Percentiles rank a stretch among this genome's conserved stretches.
Evolutionary conservation across 2,797 vertebrate species (phyloP).

Genomic region (Poecilia gillii): DNA sequence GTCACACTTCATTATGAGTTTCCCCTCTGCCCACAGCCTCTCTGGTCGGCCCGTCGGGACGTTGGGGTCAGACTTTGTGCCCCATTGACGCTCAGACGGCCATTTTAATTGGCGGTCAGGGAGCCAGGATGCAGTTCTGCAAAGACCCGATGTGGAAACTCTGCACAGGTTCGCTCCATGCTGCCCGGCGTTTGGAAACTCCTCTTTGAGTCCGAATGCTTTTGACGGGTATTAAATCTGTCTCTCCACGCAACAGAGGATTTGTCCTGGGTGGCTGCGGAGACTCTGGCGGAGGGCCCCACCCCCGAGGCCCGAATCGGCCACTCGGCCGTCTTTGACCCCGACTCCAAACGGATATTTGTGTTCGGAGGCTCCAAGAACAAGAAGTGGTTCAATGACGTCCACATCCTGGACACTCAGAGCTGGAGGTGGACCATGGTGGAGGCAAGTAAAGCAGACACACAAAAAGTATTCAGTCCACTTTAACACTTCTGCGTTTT

Average conservation of each 20-base stretch:
- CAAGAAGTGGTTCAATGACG: conserved; percentile 84
- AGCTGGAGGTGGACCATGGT: conserved; percentile 85
- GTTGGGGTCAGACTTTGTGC: conserved; percentile 83
- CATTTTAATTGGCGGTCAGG: conserved; percentile 83
- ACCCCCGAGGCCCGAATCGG: conserved; percentile 84
- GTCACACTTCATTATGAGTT: background rate
- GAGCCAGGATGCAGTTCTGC: conserved; percentile 83
- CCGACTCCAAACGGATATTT: conserved; percentile 79
- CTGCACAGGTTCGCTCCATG: conserved; percentile 76
- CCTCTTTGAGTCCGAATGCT: background rate
- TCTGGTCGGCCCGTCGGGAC: conserved; percentile 70
- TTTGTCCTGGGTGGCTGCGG: conserved; percentile 80
- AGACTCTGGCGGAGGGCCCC: conserved; percentile 80
- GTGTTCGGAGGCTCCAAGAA: conserved; percentile 85
- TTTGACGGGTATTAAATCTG: background rate
- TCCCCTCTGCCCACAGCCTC: conserved; percentile 43
- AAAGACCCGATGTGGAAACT: conserved; percentile 90
- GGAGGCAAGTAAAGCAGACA: conserved; percentile 67
- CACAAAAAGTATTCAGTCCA: background rate
- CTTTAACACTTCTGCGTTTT: background rate
- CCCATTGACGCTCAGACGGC: conserved; percentile 81
- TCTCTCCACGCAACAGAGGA: conserved; percentile 72
- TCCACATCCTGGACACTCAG: conserved; percentile 85
- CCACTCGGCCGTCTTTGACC: conserved; percentile 82
- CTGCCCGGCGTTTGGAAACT: background rate